Conservation (phyloP, 2,113 vertebrate genomes). For the Zosterops lateralis region DNA sequence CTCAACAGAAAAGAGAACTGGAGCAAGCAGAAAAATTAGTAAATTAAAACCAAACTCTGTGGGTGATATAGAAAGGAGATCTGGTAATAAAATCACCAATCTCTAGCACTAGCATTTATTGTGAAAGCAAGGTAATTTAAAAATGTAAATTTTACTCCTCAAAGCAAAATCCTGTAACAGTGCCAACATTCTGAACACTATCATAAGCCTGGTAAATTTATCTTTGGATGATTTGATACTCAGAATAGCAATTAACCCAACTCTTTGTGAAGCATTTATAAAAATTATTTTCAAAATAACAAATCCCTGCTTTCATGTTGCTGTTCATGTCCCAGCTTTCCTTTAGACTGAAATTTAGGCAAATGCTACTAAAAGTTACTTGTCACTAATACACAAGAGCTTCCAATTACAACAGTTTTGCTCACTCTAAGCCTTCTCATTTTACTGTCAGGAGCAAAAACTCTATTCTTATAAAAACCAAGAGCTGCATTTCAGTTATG, state of each 20-base stretch:
- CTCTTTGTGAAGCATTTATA: neutral
- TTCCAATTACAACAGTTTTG: neutral
- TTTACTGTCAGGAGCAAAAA: constrained; percentile 15
- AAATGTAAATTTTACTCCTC: neutral
- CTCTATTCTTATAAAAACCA: neutral
- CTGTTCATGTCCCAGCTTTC: neutral
- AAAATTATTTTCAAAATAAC: neutral
- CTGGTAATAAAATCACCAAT: neutral
- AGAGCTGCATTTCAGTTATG: constrained; percentile 25
- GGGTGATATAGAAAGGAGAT: neutral
- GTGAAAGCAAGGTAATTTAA: neutral
- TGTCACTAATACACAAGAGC: neutral
- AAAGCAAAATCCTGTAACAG: neutral
- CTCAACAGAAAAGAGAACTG: constrained; percentile 2
- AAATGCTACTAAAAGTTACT: neutral
- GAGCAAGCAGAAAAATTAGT: neutral
- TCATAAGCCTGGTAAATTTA: neutral
- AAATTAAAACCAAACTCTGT: neutral
- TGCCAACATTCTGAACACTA: neutral
- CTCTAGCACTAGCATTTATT: neutral
- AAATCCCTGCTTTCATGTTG: neutral
- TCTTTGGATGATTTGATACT: neutral
- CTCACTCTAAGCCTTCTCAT: neutral
- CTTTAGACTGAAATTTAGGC: neutral
- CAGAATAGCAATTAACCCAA: neutral